phyloP scores from a whole-genome alignment of 2,797 vertebrate genomes.

The Kryptolebias ocellatus region DNA sequence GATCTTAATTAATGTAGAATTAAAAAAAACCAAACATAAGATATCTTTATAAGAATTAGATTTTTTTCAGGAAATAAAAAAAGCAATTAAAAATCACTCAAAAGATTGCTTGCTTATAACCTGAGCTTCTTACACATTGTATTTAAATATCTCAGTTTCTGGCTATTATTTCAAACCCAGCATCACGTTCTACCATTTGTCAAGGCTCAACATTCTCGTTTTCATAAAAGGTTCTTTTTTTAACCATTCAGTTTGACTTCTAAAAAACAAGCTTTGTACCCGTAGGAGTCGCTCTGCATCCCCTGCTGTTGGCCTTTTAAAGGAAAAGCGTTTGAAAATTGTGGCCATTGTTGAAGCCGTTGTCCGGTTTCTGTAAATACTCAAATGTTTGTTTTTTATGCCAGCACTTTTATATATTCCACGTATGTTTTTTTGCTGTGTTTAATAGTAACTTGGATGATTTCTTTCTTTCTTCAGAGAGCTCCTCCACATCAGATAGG shows the following conservation, averaged over 20 bases:
- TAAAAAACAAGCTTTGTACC: no score
- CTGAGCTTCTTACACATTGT: no score
- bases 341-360: not conserved
- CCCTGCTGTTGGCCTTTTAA: not conserved
- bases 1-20: no score
- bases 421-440: not conserved
- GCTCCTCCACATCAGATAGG: conserved; percentile 90
- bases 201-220: not conserved
- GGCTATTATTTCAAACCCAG: not conserved
- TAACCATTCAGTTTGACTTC: not conserved
- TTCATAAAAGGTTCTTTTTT: not conserved
- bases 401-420: conserved; percentile 1
- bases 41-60: no score
- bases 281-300: not conserved
- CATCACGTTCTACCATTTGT: not conserved
- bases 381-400: not conserved
- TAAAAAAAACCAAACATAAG: no score
- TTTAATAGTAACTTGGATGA: conserved; percentile 10
- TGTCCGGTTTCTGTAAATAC: not conserved
- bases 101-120: no score
- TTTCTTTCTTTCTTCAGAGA: conserved; percentile 80
- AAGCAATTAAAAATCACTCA: no score
- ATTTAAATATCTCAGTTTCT: not conserved
- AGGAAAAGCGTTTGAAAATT: not conserved
- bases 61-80: no score